Conservation (phyloP, 2,888 invertebrate genomes). For the Acanthacorydalis orientalis region DNA sequence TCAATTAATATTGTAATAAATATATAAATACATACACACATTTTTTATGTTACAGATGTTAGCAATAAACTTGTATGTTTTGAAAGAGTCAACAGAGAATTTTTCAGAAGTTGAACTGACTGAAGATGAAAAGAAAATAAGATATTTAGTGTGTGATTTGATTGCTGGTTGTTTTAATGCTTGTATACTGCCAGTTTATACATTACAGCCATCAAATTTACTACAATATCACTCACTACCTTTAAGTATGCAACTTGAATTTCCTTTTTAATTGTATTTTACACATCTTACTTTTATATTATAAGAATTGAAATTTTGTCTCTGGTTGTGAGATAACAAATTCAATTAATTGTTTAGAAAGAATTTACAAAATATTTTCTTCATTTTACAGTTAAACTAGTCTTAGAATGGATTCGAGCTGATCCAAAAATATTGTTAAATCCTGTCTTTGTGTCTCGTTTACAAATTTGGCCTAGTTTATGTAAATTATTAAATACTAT, state of each 20-base stretch:
- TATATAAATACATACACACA: constrained; percentile 2
- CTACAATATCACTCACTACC: constrained; percentile 52
- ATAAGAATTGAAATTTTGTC: no score
- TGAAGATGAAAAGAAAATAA: constrained; percentile 37
- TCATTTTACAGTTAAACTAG: constrained; percentile 45
- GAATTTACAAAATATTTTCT: not conserved
- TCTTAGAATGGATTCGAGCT: constrained; percentile 52
- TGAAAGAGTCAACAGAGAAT: constrained; percentile 35
- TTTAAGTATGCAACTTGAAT: constrained; percentile 31
- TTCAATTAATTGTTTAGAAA: not conserved
- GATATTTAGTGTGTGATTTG: constrained; percentile 39
- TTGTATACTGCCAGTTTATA: constrained; percentile 50
- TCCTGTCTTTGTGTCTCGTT: constrained; percentile 35
- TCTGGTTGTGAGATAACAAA: not conserved
- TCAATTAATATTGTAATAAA: no score
- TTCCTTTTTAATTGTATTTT: constrained; percentile 1
- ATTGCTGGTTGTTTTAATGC: constrained; percentile 50
- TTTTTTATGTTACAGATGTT: constrained; percentile 38
- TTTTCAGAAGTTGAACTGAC: constrained; percentile 31
- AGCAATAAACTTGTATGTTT: constrained; percentile 56
- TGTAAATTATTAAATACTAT: constrained; percentile 57
- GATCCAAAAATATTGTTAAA: constrained; percentile 34
- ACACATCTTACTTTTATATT: no score
- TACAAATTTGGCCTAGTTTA: constrained; percentile 65
- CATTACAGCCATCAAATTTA: constrained; percentile 41